A percentile compares a stretch with the other conserved stretches of the same genome.
Conservation (phyloP, 2,888 invertebrate species). For the Stegana nigrithorax region DNA sequence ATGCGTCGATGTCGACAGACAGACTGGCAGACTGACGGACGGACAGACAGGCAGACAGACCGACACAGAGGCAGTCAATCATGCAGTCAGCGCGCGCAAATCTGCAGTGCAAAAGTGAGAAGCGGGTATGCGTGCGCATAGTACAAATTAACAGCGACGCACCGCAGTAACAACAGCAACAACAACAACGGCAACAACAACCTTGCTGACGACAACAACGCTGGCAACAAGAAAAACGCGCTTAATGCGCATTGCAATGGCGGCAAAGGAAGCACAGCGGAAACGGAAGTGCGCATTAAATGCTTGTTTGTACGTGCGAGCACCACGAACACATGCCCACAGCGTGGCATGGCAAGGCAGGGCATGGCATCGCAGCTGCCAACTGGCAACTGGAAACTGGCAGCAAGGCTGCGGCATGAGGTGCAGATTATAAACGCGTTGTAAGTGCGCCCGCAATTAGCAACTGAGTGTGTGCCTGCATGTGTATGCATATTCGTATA, state of each 20-base stretch:
- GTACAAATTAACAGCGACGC: slow-evolving; percentile 56
- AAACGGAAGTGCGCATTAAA: slow-evolving; percentile 59
- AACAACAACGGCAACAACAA: slow-evolving; percentile 14
- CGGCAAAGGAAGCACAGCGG: slow-evolving; percentile 55
- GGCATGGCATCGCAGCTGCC: too few species aligned
- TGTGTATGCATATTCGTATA: too few species aligned
- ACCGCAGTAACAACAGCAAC: slow-evolving; percentile 39
- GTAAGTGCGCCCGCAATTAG: slow-evolving; percentile 12
- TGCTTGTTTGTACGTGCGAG: slow-evolving; percentile 18
- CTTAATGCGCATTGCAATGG: not conserved
- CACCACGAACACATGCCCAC: too few species aligned
- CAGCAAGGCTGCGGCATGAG: not conserved
- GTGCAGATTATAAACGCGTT: not conserved
- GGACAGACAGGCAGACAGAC: not conserved
- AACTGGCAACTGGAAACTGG: too few species aligned
- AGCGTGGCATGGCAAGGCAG: too few species aligned
- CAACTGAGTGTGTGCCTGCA: not conserved
- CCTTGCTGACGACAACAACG: not conserved
- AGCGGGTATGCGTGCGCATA: slow-evolving; percentile 11
- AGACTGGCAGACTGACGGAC: not conserved
- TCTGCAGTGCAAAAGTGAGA: not conserved
- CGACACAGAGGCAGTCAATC: slow-evolving; percentile 1
- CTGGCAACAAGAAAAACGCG: not conserved
- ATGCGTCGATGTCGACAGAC: not conserved
- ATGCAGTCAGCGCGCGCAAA: not conserved